Percentiles rank a stretch among this genome's conserved stretches.
Evolutionary conservation across 2,797 vertebrate genomes (phyloP).

Genomic region (Gymnoscopelus braueri): DNA sequence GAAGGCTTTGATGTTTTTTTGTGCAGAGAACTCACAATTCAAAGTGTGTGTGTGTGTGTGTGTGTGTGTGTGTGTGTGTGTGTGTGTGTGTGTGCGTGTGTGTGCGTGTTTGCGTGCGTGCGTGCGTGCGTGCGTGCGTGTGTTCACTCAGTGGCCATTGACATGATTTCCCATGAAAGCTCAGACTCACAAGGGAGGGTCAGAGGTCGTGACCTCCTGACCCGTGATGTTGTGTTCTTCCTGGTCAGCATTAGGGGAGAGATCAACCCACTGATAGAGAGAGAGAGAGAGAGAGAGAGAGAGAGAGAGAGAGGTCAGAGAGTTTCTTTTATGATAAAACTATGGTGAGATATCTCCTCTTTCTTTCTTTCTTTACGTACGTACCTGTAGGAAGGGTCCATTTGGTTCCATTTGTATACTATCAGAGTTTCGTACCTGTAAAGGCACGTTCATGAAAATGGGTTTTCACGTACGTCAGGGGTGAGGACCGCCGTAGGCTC

Average conservation of each 20-base stretch:
- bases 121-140: conserved; percentile 15
- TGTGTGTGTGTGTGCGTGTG: conserved; percentile 1
- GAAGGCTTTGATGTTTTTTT: not conserved
- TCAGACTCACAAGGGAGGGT: conserved; percentile 56
- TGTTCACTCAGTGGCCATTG: conserved; percentile 34
- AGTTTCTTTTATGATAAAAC: too few species aligned
- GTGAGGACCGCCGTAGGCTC: too few species aligned
- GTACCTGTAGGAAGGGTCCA: too few species aligned
- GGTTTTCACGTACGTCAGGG: too few species aligned
- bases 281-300: conserved; percentile 16
- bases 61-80: conserved; percentile 7
- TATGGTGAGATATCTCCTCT: too few species aligned
- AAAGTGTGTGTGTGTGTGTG: conserved; percentile 22
- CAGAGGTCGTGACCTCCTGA: conserved; percentile 57
- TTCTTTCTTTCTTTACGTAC: too few species aligned
- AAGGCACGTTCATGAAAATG: too few species aligned
- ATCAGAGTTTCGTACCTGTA: too few species aligned
- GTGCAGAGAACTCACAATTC: not conserved
- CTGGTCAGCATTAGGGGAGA: conserved; percentile 42
- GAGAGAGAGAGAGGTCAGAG: conserved; percentile 16
- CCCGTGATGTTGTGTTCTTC: conserved; percentile 58
- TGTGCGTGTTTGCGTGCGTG: conserved; percentile 3
- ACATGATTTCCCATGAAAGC: conserved; percentile 66
- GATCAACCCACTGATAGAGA: conserved; percentile 10
- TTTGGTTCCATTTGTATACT: too few species aligned